A percentile compares a stretch with the other conserved stretches of the same genome.
These are phyloP conservation scores for Nomada goodeniana DNA, from an alignment of 2,888 invertebrate genomes.

Conservation along the genomic window DNA sequence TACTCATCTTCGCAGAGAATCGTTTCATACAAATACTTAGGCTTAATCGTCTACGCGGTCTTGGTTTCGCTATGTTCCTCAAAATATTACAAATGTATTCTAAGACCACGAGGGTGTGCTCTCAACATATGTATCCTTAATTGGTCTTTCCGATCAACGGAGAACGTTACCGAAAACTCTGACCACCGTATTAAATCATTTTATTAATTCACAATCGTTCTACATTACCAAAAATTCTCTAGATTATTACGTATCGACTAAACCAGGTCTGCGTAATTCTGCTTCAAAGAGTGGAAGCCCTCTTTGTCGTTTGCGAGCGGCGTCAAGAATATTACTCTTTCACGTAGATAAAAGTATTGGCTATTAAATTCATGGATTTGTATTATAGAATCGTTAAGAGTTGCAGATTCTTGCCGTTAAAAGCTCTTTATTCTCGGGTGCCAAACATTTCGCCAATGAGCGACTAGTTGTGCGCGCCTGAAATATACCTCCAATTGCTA, in stretches of 20 bases:
- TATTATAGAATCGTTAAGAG: too few species aligned
- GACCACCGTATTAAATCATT: conserved; percentile 27
- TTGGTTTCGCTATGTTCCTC: conserved; percentile 22
- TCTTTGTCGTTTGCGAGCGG: too few species aligned
- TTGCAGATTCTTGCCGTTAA: too few species aligned
- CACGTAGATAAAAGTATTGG: too few species aligned
- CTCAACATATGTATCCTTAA: conserved; percentile 43
- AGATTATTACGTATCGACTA: conserved; percentile 16
- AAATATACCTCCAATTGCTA: conserved; percentile 37
- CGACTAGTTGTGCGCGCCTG: too few species aligned
- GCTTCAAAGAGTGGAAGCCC: too few species aligned
- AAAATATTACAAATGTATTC: conserved; percentile 55
- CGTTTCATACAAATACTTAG: conserved; percentile 61
- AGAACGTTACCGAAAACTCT: conserved; percentile 41
- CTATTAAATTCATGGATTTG: too few species aligned
- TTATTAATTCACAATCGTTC: conserved; percentile 24
- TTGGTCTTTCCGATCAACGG: conserved; percentile 64
- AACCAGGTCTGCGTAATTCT: neutral
- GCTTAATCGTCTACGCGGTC: conserved; percentile 47
- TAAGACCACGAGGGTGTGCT: conserved; percentile 47
- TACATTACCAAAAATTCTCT: conserved; percentile 37
- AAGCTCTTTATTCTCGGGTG: too few species aligned
- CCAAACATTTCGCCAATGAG: too few species aligned
- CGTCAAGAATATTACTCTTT: too few species aligned
- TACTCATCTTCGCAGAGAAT: conserved; percentile 48